Evolutionary conservation across 2,797 vertebrate genomes (phyloP), one percentile per base, ranked within the genome.

Genomic region (Dryobates pubescens): DNA sequence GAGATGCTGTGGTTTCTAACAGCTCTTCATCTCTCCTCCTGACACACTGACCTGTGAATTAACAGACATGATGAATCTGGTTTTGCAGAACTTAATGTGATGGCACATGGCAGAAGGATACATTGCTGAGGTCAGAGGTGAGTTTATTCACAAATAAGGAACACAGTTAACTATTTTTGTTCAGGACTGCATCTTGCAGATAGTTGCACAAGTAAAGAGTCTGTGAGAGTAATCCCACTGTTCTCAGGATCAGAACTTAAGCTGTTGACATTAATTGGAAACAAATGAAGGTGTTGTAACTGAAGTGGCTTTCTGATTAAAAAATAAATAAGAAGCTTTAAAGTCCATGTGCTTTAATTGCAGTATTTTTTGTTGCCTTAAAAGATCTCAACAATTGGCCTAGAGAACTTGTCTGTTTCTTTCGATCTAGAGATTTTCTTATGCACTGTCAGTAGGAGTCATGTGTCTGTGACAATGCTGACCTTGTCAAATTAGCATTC

Each of bases 301-400:
- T 88, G 38, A 84, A 88, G 67, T 49, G 71, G 43, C 70, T 88
- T 93, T 86, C 41, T 71, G 73, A 86, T 92, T 79, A 82, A 88
- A 43, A 90, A 94, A 78, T 75, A 88, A 84, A 38, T 36, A 49
- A 26, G 57, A 54, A 72, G 54, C 71, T 30, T 17, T 63, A 4
- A 88, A 78, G 67, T 65, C 69, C 24, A 43, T 0, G 0, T 81
- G 73, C 70, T 92, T 91, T 78, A 88, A 58, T 62, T 92, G 79
- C 43, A 45, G 57, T 65, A 27, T 61, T 86, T 61, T 86, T 19
- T 34, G 15, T 94, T 94, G 71, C 86, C 91, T 92, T 90, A 89
- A 80, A 75, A 78, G 58, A 54, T 29, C 56, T 85, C 51, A 58
- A 53, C 91, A 70, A 65, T 14, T 36, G 75, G 53, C 57, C 13